A percentile compares a stretch with the other conserved stretches of the same genome.
Evolutionary conservation across 2,113 vertebrate genomes (phyloP).

Genomic region (Psephotus haematonotus): DNA sequence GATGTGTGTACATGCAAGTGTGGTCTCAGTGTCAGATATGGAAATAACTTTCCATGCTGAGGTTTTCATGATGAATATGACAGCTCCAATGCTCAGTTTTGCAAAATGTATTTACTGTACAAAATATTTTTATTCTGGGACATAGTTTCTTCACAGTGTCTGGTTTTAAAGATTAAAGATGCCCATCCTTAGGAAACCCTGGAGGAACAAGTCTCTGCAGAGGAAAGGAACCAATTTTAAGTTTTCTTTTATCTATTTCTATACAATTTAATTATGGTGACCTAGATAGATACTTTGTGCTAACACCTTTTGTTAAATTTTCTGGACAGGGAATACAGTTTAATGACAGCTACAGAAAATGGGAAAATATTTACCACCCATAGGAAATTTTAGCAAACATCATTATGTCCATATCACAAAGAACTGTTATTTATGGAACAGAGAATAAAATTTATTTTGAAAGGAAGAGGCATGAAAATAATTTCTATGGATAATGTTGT

Average conservation of each 20-base stretch:
- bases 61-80: background rate
- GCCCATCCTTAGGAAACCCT: constrained; percentile 35
- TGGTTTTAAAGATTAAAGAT: constrained; percentile 61
- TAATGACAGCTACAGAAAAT: constrained; percentile 16
- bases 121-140: constrained; percentile 28
- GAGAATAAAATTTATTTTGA: background rate
- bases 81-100: background rate
- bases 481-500: background rate
- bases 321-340: constrained; percentile 15
- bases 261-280: constrained; percentile 68
- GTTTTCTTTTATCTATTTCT: constrained; percentile 68
- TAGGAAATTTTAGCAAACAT: background rate
- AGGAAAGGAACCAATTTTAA: constrained; percentile 45
- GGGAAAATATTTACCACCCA: background rate
- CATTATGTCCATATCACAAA: background rate
- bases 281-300: constrained; percentile 32
- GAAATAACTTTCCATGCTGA: background rate
- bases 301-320: constrained; percentile 49
- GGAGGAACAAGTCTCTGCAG: constrained; percentile 52
- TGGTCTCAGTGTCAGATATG: background rate
- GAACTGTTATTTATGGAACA: background rate
- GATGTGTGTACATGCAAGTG: background rate
- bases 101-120: constrained; percentile 6
- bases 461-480: background rate
- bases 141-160: background rate